These are phyloP conservation scores for Bedellia somnulentella DNA, from an alignment of 2,888 invertebrate genomes.

Conservation along the genomic window DNA sequence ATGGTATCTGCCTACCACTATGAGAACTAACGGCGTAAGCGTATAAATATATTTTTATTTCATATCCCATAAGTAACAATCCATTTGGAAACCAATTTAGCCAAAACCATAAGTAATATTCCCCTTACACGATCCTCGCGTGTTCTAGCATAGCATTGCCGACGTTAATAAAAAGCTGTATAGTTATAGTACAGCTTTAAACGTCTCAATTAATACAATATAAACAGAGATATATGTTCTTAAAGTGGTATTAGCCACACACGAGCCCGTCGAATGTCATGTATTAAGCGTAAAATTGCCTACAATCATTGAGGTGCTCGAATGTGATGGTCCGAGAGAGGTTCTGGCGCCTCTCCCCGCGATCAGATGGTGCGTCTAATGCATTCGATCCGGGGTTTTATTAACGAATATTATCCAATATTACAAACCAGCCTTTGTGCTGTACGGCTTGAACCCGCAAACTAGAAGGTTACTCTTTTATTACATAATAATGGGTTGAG, in stretches of 20 bases:
- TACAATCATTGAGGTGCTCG: not conserved
- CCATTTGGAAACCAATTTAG: too few relatives aligned
- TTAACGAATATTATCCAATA: conserved; percentile 28
- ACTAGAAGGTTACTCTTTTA: conserved; percentile 4
- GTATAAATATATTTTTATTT: too few relatives aligned
- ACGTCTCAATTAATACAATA: too few relatives aligned
- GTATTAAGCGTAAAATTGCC: conserved; percentile 3
- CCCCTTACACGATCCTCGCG: too few relatives aligned
- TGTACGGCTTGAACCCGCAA: conserved; percentile 4
- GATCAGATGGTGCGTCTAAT: conserved; percentile 21
- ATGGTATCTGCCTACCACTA: too few relatives aligned
- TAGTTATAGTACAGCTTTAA: too few relatives aligned
- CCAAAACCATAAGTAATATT: too few relatives aligned
- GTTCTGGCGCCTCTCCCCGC: conserved; percentile 18
- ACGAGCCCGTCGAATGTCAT: conserved; percentile 3
- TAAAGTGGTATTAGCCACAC: conserved; percentile 2
- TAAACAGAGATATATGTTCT: too few relatives aligned
- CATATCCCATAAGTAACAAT: too few relatives aligned
- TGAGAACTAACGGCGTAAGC: too few relatives aligned
- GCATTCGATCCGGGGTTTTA: conserved; percentile 34
- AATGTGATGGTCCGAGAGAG: conserved; percentile 10
- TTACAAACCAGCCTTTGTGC: conserved; percentile 15
- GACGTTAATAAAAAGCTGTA: too few relatives aligned
- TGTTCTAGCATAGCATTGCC: too few relatives aligned
- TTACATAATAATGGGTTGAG: conserved; percentile 4